Evolutionary conservation across 2,888 invertebrate genomes (phyloP).

Genomic region (Clunio marinus): DNA sequence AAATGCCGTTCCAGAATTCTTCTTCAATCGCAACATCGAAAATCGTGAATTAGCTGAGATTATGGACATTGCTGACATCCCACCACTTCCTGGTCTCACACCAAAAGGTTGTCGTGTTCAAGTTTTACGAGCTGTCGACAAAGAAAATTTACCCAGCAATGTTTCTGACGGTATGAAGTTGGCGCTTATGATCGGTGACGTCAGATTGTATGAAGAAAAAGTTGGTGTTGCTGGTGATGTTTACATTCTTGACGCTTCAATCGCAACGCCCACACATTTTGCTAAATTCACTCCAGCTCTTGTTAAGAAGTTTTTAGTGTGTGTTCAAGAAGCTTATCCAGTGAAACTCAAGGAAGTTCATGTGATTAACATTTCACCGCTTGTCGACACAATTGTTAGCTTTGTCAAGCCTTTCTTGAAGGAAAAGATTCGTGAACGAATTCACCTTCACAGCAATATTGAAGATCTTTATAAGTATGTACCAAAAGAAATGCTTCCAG

Average conservation of each 20-base stretch:
- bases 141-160: slow-evolving; percentile 65
- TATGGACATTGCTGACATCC: slow-evolving; percentile 63
- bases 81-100: slow-evolving; percentile 76
- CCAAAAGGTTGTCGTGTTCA: slow-evolving; percentile 74
- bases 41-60: slow-evolving; percentile 69
- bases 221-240: slow-evolving; percentile 81
- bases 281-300: slow-evolving; percentile 77
- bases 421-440: slow-evolving; percentile 79
- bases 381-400: slow-evolving; percentile 78
- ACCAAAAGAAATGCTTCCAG: slow-evolving; percentile 73
- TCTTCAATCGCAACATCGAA: slow-evolving; percentile 68
- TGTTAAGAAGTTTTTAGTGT: slow-evolving; percentile 79
- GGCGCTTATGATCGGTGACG: slow-evolving; percentile 78
- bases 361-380: slow-evolving; percentile 75
- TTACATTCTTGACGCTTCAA: slow-evolving; percentile 73
- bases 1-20: slow-evolving; percentile 76
- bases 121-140: slow-evolving; percentile 67
- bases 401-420: slow-evolving; percentile 83
- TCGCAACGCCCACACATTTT: slow-evolving; percentile 74
- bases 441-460: slow-evolving; percentile 70
- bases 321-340: slow-evolving; percentile 84
- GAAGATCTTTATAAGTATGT: slow-evolving; percentile 73
- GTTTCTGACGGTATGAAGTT: slow-evolving; percentile 76
- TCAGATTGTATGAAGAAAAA: slow-evolving; percentile 70
- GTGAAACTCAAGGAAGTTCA: slow-evolving; percentile 84